Base-by-base conservation (phyloP, 2,888 invertebrate species). In the Acanthacorydalis orientalis region DNA sequence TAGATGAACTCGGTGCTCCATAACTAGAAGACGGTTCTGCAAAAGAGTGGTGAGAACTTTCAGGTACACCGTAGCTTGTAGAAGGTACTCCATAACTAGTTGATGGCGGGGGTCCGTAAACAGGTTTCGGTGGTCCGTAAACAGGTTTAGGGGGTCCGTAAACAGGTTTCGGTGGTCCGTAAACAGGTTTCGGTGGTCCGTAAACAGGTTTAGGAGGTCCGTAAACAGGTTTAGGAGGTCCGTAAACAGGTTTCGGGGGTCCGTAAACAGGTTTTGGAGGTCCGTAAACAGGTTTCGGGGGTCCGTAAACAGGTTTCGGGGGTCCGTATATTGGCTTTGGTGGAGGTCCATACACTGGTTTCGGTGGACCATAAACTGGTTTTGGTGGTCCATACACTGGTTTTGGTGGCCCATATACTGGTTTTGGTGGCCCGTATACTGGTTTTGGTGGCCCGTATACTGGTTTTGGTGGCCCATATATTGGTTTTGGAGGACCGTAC, bases 201-300 rank as follows among this genome's bases (percentile, higher is more conserved):
- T 53, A 53, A 2, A 32, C 39, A 31, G 48, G 47, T 44, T 48
- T 47, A 31, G 51, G 43, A 12, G 54, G 54, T 3, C 55, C 56
- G 46, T 57, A 57, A 31, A 51, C 52, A 14, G 54, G 51, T 35
- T 40, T 46, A 48, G 56, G 54, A n/a, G 54, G 54, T 4, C 55
- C 56, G 46, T 56, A 57, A 34, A 50, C 51, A 15, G 54, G 51
- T 46, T 51, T 51, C 11, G 56, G 54, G 1, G 55, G 45, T 11
- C 49, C 48, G 37, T 53, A 53, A 2, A 32, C 39, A 31, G 48
- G 47, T 44, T 48, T 47, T 32, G 51, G 47, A 12, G 54, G 54
- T 2, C 55, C 56, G 44, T 57, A 57, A 34, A 51, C 52, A 14
- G 54, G 51, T 46, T 51, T 55, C n/a, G 57, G 56, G 4, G 56